Percentiles rank a stretch among this genome's conserved stretches.
Conservation (phyloP, 2,797 vertebrate species). For the Melanotaenia nigrans region DNA sequence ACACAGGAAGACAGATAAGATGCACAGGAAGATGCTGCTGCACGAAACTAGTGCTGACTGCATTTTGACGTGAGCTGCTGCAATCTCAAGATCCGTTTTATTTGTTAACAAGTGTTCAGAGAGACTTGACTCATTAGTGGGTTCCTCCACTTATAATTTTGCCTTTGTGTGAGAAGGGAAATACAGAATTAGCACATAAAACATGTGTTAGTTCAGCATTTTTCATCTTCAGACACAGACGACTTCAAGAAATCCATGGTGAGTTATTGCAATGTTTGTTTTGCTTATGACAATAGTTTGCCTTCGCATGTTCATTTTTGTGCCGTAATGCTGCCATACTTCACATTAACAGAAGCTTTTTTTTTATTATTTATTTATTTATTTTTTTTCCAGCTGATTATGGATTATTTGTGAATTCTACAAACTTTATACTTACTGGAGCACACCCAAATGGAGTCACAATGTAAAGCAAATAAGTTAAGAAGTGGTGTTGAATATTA, state of each 20-base stretch:
- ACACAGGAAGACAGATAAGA: slow-evolving; percentile 56
- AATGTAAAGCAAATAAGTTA: neutral
- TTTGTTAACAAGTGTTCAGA: neutral
- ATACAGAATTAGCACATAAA: neutral
- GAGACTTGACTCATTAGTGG: neutral
- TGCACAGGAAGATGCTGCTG: slow-evolving; percentile 63
- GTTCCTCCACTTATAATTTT: neutral
- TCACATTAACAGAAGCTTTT: no score
- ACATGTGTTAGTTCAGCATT: neutral
- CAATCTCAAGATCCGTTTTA: neutral
- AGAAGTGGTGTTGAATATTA: neutral
- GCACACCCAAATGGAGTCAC: neutral
- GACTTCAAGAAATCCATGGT: slow-evolving; percentile 40
- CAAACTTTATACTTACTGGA: neutral
- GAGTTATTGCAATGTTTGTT: slow-evolving; percentile 33
- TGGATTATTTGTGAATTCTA: neutral
- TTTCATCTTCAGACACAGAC: slow-evolving; percentile 13
- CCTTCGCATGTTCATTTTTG: neutral
- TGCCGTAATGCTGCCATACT: no score
- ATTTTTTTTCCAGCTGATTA: neutral
- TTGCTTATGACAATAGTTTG: neutral
- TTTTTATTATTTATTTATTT: no score
- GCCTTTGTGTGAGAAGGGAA: neutral
- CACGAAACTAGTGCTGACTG: slow-evolving; percentile 1
- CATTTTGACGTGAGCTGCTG: neutral